Base-by-base conservation (phyloP, 1,140 invertebrate species). In the Drosophila sp. region DNA sequence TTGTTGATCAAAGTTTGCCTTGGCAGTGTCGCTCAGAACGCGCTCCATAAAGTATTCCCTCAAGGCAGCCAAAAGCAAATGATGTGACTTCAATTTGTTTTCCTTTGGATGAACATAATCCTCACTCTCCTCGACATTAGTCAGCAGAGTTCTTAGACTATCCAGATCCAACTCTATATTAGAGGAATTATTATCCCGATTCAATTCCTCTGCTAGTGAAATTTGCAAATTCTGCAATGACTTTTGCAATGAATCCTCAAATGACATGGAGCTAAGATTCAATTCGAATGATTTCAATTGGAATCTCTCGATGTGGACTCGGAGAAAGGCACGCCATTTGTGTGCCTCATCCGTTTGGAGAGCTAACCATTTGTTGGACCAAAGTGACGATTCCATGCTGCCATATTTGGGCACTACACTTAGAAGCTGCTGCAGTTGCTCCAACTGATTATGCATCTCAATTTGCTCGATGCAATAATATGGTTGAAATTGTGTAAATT, bases 401-500 rank as follows among this genome's bases (percentile, higher is more conserved):
- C 84, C 83, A 35, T 87, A 87, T 4, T 60, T 66, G 0, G 83
- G 83, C 2, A 87, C 84, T 11, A 87, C 72, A 40, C 55, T 54
- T 1, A 87, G 56, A 23, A 74, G 8, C 10, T 73, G 47, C 30
- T 77, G 61, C 32, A 87, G 5, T 57, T 83, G 35, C 50, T 71
- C 50, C 5, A 65, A 30, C 6, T 74, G 61, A 11, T 47, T 66
- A 33, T 77, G 68, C 0, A 89, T 23, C 4, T 65, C 17, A 5
- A 78, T 65, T 75, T 91, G 86, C 11, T 90, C 70, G n/a, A 79
- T 73, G 10, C 70, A 64, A 58, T 82, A 92, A 29, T 70, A 90
- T 0, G 91, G 91, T 55, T 90, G 77, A 8, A 91, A 92, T 8
- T 90, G 75, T 1, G 76, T 89, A 8, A 91, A 77, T 4, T 91